Evolutionary conservation across 1,140 invertebrate genomes (phyloP).

Genomic region (Phortica variegata): DNA sequence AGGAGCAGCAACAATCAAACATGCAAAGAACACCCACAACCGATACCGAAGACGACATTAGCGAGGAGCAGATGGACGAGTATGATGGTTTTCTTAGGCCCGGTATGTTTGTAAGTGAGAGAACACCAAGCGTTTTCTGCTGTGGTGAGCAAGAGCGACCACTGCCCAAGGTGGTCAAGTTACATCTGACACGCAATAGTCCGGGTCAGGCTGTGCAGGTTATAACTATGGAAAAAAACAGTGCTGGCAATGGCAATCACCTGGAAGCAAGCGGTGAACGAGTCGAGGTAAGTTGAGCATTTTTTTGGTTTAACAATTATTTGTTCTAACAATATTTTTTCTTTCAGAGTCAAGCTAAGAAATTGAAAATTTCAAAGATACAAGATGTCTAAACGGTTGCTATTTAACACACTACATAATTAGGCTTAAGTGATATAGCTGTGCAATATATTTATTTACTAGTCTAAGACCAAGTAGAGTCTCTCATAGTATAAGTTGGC

Average conservation of each 20-base stretch:
- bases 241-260: conserved; percentile 1
- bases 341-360: conserved; percentile 31
- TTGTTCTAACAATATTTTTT: not conserved
- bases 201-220: conserved; percentile 51
- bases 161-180: conserved; percentile 20
- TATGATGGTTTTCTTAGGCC: conserved; percentile 32
- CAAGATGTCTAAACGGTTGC: conserved; percentile 27
- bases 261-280: conserved; percentile 1
- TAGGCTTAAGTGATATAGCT: too few relatives aligned
- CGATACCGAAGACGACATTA: conserved; percentile 16
- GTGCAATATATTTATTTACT: too few relatives aligned
- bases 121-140: conserved; percentile 40
- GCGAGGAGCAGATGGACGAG: conserved; percentile 44
- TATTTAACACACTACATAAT: too few relatives aligned
- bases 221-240: conserved; percentile 28
- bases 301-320: not conserved
- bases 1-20: too few relatives aligned
- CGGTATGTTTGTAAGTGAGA: conserved; percentile 21
- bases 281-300: not conserved
- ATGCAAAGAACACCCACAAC: conserved; percentile 12
- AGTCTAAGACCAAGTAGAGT: too few relatives aligned
- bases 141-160: conserved; percentile 34
- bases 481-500: too few relatives aligned
- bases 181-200: conserved; percentile 29
- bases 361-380: conserved; percentile 35